Conservation (phyloP, 2,797 vertebrate species). For the Acomys russatus region DNA sequence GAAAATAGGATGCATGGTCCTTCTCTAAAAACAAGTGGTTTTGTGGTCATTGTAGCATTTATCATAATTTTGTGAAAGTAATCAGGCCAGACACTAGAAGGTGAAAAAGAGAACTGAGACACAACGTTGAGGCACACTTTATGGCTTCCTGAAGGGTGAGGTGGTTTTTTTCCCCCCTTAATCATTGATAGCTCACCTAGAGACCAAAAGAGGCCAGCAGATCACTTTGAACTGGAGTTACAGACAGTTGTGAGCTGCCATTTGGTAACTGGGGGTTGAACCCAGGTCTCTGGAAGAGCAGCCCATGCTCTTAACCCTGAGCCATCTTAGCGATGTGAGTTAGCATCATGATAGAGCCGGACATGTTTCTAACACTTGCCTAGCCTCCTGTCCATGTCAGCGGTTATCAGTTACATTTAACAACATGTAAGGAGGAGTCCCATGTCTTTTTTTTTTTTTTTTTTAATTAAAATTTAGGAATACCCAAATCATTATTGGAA, state of each 20-base stretch:
- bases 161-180: background rate
- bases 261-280: background rate
- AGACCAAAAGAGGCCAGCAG: background rate
- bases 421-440: background rate
- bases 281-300: background rate
- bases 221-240: background rate
- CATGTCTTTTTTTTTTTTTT: slow-evolving; percentile 52
- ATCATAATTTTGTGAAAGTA: slow-evolving; percentile 20
- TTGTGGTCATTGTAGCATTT: background rate
- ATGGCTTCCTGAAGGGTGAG: background rate
- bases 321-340: background rate
- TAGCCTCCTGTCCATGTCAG: background rate
- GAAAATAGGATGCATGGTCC: background rate
- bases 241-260: background rate
- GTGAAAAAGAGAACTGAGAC: slow-evolving; percentile 38
- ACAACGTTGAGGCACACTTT: background rate
- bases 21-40: background rate
- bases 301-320: background rate
- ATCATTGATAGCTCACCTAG: background rate
- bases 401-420: background rate
- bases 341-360: background rate
- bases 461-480: slow-evolving; percentile 19
- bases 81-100: background rate
- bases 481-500: background rate
- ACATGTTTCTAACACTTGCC: background rate